Evolutionary conservation across 2,797 vertebrate species (phyloP).

Genomic region (Monodelphis domestica): DNA sequence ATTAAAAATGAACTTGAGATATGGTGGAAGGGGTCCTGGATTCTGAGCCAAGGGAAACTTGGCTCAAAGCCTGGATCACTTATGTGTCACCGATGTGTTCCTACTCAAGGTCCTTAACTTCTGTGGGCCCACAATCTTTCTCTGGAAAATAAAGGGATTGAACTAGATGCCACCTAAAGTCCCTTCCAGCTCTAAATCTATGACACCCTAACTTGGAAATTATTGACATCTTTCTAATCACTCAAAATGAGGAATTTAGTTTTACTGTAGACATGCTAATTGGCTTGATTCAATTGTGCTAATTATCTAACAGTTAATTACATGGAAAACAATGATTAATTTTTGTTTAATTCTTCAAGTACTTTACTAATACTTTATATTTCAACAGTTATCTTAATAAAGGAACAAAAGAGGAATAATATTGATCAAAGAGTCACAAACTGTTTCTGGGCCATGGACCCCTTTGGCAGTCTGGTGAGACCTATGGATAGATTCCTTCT

Average conservation of each 20-base stretch:
- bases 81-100: background rate
- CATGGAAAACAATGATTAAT: background rate
- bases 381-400: background rate
- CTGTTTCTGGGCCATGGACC: background rate
- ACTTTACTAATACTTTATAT: background rate
- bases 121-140: background rate
- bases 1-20: background rate
- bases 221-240: conserved; percentile 26
- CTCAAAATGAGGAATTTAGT: conserved; percentile 46
- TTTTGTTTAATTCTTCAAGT: background rate
- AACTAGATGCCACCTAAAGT: too few species aligned
- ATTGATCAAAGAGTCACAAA: background rate
- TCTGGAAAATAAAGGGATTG: background rate
- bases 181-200: background rate
- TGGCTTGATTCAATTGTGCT: too few species aligned
- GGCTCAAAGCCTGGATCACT: background rate
- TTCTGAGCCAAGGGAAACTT: background rate
- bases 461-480: background rate
- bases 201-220: background rate
- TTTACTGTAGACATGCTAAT: background rate
- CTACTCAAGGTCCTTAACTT: background rate
- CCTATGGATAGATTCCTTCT: background rate
- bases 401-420: background rate
- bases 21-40: too few species aligned
- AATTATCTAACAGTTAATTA: background rate